Conservation (phyloP, 2,797 vertebrate genomes). For the Crenuchus spilurus region DNA sequence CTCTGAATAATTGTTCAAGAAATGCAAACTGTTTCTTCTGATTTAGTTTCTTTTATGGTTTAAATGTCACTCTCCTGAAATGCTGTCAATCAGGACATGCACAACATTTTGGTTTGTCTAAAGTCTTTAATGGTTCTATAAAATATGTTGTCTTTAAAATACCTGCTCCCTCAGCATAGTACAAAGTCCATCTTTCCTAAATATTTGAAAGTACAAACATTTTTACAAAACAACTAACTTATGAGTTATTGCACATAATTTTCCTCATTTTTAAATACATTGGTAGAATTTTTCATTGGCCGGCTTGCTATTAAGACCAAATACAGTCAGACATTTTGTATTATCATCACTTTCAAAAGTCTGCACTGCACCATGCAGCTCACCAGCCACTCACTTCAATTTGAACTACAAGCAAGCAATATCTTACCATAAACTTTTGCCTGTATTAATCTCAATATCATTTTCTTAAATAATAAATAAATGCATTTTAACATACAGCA, state of each 20-base stretch:
- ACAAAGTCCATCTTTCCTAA: constrained; percentile 76
- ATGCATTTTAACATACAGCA: constrained; percentile 45
- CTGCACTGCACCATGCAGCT: constrained; percentile 30
- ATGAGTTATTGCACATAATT: constrained; percentile 91
- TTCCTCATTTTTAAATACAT: constrained; percentile 33
- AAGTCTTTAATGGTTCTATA: constrained; percentile 50
- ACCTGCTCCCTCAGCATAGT: constrained; percentile 67
- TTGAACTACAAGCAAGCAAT: constrained; percentile 1
- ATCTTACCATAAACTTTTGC: constrained; percentile 29
- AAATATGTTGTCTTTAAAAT: constrained; percentile 64
- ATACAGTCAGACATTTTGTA: constrained; percentile 36
- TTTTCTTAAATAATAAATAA: constrained; percentile 53
- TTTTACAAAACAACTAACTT: constrained; percentile 94
- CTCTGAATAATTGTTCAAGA: too few species aligned
- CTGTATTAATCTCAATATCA: constrained; percentile 22
- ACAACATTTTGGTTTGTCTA: constrained; percentile 33
- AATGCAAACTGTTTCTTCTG: too few species aligned
- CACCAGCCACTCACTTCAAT: not conserved
- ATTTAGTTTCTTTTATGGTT: too few species aligned
- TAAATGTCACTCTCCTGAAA: not conserved
- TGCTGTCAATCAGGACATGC: not conserved
- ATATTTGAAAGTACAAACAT: constrained; percentile 89
- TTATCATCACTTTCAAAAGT: constrained; percentile 23
- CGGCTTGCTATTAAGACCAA: constrained; percentile 31
- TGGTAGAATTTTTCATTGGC: not conserved